Conservation (phyloP, 2,888 invertebrate genomes). For the Lycophotia porphyrea region DNA sequence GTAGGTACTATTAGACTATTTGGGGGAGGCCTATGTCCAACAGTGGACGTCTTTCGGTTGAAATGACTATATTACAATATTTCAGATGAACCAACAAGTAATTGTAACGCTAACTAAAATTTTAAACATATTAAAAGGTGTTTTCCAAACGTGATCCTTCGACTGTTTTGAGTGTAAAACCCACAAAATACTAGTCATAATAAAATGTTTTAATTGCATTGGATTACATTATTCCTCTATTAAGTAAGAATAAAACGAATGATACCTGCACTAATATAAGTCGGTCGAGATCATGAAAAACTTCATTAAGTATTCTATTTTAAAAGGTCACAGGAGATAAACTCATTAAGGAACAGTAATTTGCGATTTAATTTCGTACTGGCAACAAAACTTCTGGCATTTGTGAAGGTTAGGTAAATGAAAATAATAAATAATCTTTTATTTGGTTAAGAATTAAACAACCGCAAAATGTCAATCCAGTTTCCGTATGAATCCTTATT, state of each 20-base stretch:
- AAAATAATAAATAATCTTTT: not conserved
- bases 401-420: not conserved
- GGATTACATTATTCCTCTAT: constrained; percentile 1
- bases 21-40: too few species aligned
- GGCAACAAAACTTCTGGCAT: too few species aligned
- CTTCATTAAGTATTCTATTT: constrained; percentile 3
- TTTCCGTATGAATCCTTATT: not conserved
- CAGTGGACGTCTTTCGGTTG: too few species aligned
- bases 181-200: not conserved
- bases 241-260: not conserved
- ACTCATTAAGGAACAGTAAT: not conserved
- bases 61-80: too few species aligned
- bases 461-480: not conserved
- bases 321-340: constrained; percentile 18
- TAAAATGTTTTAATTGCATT: not conserved
- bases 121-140: not conserved
- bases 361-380: not conserved
- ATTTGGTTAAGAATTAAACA: not conserved
- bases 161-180: not conserved
- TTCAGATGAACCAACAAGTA: too few species aligned
- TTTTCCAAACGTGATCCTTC: not conserved
- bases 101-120: too few species aligned
- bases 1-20: too few species aligned
- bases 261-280: not conserved
- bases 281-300: constrained; percentile 14